phyloP scores from a whole-genome alignment of 2,888 invertebrate species.

The Nemoura dubitans region DNA sequence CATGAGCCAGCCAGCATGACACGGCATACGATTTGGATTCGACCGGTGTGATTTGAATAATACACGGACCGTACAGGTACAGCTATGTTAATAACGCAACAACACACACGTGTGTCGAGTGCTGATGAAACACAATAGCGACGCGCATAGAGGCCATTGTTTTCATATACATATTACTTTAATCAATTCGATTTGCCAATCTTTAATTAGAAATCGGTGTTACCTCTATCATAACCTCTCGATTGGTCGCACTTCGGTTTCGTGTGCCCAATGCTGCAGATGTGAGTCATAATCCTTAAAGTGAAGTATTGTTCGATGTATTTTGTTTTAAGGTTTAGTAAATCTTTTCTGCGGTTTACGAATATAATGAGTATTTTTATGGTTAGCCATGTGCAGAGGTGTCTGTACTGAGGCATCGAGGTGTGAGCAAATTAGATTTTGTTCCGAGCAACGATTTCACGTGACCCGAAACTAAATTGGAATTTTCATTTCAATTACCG shows the following conservation, averaged over 20 bases:
- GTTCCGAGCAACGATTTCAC: background rate
- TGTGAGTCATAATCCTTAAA: background rate
- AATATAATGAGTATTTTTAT: background rate
- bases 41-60: conserved; percentile 8
- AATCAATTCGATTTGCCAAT: background rate
- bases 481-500: background rate
- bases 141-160: background rate
- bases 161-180: background rate
- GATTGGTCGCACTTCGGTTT: background rate
- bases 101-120: background rate
- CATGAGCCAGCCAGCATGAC: conserved; percentile 3
- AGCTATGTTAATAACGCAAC: background rate
- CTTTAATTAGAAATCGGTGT: conserved; percentile 14
- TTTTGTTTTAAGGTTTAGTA: background rate
- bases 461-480: background rate
- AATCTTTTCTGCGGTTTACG: background rate
- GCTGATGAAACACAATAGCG: background rate
- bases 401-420: background rate
- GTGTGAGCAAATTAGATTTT: background rate
- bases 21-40: conserved; percentile 10
- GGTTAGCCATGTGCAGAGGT: background rate
- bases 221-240: background rate
- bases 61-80: background rate
- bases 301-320: background rate
- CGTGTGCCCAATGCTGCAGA: background rate